A percentile compares a stretch with the other conserved stretches of the same genome.
These are phyloP conservation scores for Ceratosolen solmsi DNA, from an alignment of 1,140 invertebrate genomes.

Conservation along the genomic window DNA sequence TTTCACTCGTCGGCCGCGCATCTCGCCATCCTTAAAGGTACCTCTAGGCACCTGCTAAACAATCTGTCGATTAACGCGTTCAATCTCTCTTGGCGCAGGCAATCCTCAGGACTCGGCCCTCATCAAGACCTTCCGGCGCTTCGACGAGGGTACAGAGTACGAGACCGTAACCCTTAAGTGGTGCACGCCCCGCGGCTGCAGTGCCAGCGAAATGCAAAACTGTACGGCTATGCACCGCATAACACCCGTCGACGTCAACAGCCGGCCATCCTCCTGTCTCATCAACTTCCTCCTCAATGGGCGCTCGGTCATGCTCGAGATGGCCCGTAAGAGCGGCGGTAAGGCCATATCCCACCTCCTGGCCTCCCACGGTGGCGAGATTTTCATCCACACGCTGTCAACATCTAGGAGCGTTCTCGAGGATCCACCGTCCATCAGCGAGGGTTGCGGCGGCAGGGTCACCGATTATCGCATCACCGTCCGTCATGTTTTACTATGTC, in stretches of 20 bases:
- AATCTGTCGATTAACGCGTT: background rate
- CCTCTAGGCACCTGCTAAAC: background rate
- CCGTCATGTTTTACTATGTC: slow-evolving; percentile 47
- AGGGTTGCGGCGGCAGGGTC: slow-evolving; percentile 93
- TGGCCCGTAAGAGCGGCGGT: slow-evolving; percentile 88
- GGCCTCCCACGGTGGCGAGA: slow-evolving; percentile 94
- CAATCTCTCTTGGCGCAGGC: slow-evolving; percentile 50
- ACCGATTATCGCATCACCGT: slow-evolving; percentile 89
- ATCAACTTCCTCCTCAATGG: slow-evolving; percentile 97
- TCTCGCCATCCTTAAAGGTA: slow-evolving; percentile 81
- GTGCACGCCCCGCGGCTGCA: slow-evolving; percentile 93
- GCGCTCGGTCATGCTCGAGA: slow-evolving; percentile 94
- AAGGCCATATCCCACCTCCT: slow-evolving; percentile 94
- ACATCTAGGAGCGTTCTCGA: slow-evolving; percentile 91
- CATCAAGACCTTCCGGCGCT: slow-evolving; percentile 69
- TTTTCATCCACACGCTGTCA: slow-evolving; percentile 94
- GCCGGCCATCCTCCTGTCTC: slow-evolving; percentile 93
- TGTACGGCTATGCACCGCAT: slow-evolving; percentile 90
- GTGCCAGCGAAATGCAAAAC: slow-evolving; percentile 84
- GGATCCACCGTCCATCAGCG: slow-evolving; percentile 95
- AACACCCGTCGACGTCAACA: slow-evolving; percentile 96
- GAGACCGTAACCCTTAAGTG: slow-evolving; percentile 92
- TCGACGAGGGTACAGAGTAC: slow-evolving; percentile 80
- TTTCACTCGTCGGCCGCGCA: slow-evolving; percentile 91
- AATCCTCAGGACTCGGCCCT: slow-evolving; percentile 70